Conservation (phyloP, 2,113 vertebrate species). For the Spilogale gracilis region DNA sequence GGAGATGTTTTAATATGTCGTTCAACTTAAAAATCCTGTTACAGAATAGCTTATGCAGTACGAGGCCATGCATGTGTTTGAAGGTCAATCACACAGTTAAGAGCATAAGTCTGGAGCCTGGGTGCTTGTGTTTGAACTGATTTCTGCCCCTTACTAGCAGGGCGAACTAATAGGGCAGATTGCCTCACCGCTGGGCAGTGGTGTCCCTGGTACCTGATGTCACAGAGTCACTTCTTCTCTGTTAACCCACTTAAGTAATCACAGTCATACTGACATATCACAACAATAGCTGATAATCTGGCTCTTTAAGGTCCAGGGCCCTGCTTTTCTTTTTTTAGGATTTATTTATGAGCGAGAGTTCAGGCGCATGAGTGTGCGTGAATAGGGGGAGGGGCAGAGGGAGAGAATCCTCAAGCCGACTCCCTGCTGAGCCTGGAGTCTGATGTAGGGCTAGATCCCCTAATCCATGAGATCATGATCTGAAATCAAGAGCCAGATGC, state of each 20-base stretch:
- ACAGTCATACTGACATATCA: fast-evolving
- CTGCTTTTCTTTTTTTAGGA: neutral
- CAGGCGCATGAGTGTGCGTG: neutral
- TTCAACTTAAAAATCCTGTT: neutral
- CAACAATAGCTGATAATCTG: neutral
- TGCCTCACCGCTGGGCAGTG: neutral
- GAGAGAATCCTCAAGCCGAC: neutral
- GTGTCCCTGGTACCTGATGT: neutral
- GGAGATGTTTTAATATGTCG: neutral
- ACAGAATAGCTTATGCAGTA: neutral
- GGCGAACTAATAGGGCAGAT: neutral
- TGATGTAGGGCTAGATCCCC: too few relatives aligned
- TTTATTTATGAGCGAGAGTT: neutral
- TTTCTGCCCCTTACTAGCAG: neutral
- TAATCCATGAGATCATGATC: too few relatives aligned
- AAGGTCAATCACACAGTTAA: neutral
- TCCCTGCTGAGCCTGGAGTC: neutral
- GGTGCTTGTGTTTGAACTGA: neutral
- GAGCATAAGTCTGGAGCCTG: neutral
- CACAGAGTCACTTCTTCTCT: neutral
- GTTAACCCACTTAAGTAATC: neutral
- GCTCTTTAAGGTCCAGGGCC: neutral
- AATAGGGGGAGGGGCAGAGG: neutral
- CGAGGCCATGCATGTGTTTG: fast-evolving
- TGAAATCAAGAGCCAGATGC: too few relatives aligned